Evolutionary conservation across 2,113 vertebrate genomes (phyloP).

Genomic region (Thunnus thynnus): DNA sequence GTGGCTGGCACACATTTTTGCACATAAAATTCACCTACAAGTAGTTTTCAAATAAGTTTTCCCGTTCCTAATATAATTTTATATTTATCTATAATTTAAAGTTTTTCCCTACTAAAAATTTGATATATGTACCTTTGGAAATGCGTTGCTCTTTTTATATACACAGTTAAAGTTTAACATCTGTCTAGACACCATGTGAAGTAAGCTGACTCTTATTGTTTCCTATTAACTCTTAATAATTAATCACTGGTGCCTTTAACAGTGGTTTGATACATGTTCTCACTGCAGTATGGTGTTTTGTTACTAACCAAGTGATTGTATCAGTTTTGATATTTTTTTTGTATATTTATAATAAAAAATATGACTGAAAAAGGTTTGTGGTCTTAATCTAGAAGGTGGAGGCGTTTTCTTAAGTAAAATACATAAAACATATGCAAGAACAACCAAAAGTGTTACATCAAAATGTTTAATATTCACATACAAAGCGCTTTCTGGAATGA

Average conservation of each 20-base stretch:
- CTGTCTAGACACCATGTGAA: conserved; percentile 50
- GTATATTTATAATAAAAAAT: conserved; percentile 83
- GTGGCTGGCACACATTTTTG: conserved; percentile 81
- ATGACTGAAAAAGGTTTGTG: background rate
- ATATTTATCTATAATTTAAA: conserved; percentile 72
- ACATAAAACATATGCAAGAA: background rate
- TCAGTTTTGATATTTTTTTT: conserved; percentile 71
- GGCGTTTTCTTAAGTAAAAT: background rate
- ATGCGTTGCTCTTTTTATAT: conserved; percentile 44
- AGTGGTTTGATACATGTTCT: conserved; percentile 68
- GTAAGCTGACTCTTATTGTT: conserved; percentile 39
- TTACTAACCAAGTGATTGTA: conserved; percentile 78
- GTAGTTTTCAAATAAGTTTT: conserved; percentile 46
- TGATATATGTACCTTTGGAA: conserved; percentile 38
- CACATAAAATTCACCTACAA: conserved; percentile 58
- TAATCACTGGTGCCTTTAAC: conserved; percentile 61
- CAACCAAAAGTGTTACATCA: background rate
- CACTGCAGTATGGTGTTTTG: conserved; percentile 63
- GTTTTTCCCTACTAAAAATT: conserved; percentile 19
- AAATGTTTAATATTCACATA: conserved; percentile 31
- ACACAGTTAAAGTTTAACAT: conserved; percentile 42
- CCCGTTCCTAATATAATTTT: conserved; percentile 67
- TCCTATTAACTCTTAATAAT: conserved; percentile 45
- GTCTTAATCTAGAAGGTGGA: background rate
- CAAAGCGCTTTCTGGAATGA: conserved; percentile 27